Conservation (phyloP, 2,113 vertebrate genomes). For the Sceloporus undulatus region DNA sequence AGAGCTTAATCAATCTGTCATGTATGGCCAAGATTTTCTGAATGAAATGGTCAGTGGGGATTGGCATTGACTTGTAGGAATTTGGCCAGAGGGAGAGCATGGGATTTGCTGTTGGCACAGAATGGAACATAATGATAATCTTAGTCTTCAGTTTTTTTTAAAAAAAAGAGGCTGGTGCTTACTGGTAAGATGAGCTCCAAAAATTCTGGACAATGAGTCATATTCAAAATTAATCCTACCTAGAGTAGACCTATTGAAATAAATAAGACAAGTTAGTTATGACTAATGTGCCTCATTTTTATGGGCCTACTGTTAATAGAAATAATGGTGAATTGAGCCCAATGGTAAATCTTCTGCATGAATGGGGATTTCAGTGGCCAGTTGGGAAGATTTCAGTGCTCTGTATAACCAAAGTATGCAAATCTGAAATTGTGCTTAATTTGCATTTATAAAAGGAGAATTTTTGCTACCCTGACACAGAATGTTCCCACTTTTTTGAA, state of each 20-base stretch:
- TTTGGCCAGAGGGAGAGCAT: not conserved
- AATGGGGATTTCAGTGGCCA: not conserved
- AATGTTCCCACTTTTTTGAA: not conserved
- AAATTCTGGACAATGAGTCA: not conserved
- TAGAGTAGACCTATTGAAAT: not conserved
- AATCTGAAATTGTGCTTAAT: not conserved
- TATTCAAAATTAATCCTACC: too few species aligned
- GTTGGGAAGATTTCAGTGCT: too few species aligned
- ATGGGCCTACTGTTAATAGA: too few species aligned
- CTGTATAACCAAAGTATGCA: not conserved
- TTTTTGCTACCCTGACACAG: not conserved
- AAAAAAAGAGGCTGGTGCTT: not conserved
- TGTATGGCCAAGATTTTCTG: too few species aligned
- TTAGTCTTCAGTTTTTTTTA: not conserved
- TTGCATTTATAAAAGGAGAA: not conserved
- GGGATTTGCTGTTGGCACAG: not conserved
- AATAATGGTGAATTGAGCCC: too few species aligned
- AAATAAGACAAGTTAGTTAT: not conserved
- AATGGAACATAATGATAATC: not conserved
- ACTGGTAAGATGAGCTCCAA: not conserved
- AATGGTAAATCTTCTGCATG: not conserved
- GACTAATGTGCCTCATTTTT: not conserved
- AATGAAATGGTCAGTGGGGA: too few species aligned
- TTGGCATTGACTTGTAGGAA: too few species aligned
- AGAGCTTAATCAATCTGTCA: too few species aligned